A percentile compares a stretch with the other conserved stretches of the same genome.
Conservation (phyloP, 2,113 vertebrate genomes). For the Penelope pileata region DNA sequence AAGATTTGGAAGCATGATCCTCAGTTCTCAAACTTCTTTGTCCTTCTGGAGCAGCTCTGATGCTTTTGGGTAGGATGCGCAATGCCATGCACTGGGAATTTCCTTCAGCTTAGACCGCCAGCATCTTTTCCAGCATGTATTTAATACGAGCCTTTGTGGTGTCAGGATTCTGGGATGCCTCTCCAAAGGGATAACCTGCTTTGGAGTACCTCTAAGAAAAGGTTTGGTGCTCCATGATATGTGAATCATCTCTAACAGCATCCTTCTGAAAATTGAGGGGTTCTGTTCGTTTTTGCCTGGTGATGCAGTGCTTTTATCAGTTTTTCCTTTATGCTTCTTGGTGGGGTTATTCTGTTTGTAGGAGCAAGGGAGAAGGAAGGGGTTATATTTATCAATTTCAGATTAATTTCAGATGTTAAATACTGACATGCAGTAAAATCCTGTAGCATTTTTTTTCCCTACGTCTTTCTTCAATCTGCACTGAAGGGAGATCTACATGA, state of each 20-base stretch:
- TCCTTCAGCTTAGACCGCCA: background rate
- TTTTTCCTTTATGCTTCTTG: background rate
- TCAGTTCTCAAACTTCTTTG: background rate
- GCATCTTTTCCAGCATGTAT: background rate
- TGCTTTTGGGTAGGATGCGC: background rate
- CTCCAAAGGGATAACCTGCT: background rate
- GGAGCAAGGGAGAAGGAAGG: background rate
- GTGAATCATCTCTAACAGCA: background rate
- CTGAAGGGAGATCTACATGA: background rate
- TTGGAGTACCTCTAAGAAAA: background rate
- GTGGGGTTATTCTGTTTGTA: background rate
- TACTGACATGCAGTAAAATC: background rate
- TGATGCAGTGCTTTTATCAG: background rate
- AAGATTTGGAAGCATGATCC: background rate
- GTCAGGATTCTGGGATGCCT: background rate
- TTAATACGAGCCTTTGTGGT: background rate
- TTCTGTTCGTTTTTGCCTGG: background rate
- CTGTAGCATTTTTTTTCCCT: background rate
- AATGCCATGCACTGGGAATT: background rate
- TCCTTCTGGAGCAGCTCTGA: background rate
- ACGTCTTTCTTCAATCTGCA: slow-evolving; percentile 7
- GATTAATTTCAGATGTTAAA: background rate
- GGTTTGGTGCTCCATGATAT: background rate
- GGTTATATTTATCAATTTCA: background rate
- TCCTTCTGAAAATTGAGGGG: background rate